A percentile compares a stretch with the other conserved stretches of the same genome.
Conservation (phyloP, 2,797 vertebrate genomes). For the Capromys pilorides region DNA sequence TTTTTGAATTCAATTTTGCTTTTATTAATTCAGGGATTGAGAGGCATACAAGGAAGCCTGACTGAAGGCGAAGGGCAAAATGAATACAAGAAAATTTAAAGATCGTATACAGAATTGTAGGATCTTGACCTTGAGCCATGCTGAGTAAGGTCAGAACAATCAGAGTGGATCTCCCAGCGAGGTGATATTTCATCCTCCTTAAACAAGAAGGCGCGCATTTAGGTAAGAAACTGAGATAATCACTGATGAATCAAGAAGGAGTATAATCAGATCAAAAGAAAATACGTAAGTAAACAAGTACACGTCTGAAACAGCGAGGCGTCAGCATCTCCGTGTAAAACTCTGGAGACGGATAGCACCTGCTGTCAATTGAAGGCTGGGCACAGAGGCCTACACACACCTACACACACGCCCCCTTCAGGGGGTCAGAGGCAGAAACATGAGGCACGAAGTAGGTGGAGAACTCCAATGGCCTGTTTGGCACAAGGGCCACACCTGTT, state of each 20-base stretch:
- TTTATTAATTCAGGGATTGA: background rate
- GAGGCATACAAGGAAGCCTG: background rate
- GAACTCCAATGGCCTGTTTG: background rate
- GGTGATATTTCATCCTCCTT: background rate
- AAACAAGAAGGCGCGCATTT: background rate
- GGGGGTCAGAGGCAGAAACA: background rate
- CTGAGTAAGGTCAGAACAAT: background rate
- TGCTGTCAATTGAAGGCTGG: background rate
- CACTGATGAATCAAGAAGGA: background rate
- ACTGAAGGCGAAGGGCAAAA: background rate
- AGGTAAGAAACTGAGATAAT: background rate
- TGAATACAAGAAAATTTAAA: background rate
- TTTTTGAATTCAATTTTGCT: background rate
- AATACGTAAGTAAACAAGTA: background rate
- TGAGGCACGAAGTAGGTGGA: background rate
- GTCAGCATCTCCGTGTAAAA: background rate
- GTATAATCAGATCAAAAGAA: background rate
- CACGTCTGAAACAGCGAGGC: background rate
- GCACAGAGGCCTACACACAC: too few relatives aligned
- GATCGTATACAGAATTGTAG: background rate
- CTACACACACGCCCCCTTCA: background rate
- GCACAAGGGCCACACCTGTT: background rate
- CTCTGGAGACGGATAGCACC: background rate
- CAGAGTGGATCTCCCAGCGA: background rate
- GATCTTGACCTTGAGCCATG: background rate